Conservation (phyloP, 2,888 invertebrate species). For the Drosophila sordidapex region DNA sequence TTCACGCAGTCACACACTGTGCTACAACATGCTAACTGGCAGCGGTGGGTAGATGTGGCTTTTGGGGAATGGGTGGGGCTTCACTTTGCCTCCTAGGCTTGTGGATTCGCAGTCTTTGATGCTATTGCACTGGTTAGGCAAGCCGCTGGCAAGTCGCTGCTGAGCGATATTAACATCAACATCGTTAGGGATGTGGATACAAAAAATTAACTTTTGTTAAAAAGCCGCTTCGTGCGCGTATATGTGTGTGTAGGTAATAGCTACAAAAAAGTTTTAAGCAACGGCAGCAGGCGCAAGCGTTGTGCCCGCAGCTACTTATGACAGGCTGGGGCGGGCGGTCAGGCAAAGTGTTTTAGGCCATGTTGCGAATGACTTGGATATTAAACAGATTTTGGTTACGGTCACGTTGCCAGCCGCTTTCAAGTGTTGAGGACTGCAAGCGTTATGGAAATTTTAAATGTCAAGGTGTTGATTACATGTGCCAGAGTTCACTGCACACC, state of each 20-base stretch:
- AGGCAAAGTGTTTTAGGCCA: constrained; percentile 33
- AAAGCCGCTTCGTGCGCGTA: constrained; percentile 35
- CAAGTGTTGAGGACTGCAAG: constrained; percentile 3
- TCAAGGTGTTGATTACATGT: constrained; percentile 62
- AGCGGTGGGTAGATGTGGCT: background rate
- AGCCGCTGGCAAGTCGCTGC: constrained; percentile 53
- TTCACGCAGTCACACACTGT: constrained; percentile 24
- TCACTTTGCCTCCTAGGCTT: constrained; percentile 33
- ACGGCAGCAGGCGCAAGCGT: constrained; percentile 50
- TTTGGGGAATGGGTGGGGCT: constrained; percentile 3
- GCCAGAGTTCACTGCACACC: constrained; percentile 39
- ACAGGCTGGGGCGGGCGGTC: constrained; percentile 9
- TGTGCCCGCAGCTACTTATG: constrained; percentile 57
- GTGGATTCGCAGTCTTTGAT: constrained; percentile 3
- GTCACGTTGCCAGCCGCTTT: constrained; percentile 22
- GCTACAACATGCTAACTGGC: constrained; percentile 12
- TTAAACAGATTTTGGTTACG: constrained; percentile 60
- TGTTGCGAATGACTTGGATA: constrained; percentile 44
- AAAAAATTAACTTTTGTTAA: constrained; percentile 65
- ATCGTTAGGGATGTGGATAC: constrained; percentile 55
- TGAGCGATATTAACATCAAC: constrained; percentile 72
- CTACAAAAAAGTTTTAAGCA: constrained; percentile 47
- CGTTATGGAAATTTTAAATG: constrained; percentile 40
- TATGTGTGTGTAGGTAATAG: constrained; percentile 32
- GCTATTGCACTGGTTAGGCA: constrained; percentile 11